These are phyloP conservation scores for Platyscapa corneri DNA, from an alignment of 1,140 invertebrate species.

Conservation along the genomic window DNA sequence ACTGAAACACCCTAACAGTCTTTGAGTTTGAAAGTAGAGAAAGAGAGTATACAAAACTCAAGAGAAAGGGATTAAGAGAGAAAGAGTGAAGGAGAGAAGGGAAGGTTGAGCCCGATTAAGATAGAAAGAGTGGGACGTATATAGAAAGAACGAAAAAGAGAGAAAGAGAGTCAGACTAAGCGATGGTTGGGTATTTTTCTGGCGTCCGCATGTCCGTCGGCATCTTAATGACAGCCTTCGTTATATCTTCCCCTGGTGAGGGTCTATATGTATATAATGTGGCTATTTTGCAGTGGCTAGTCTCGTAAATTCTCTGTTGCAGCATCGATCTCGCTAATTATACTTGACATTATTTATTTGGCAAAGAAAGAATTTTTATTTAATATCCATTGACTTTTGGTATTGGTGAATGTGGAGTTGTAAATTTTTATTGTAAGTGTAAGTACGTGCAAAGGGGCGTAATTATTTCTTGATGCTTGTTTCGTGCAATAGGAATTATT, in stretches of 20 bases:
- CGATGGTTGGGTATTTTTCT: constrained; percentile 38
- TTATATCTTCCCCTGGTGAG: neutral
- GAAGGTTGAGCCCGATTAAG: neutral
- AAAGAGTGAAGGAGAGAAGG: neutral
- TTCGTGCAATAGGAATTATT: neutral
- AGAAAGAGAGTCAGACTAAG: neutral
- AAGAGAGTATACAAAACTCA: neutral
- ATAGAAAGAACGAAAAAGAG: neutral
- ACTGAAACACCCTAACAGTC: neutral
- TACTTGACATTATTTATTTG: constrained; percentile 40
- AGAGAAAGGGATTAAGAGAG: neutral
- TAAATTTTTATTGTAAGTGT: constrained; percentile 17
- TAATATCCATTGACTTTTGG: neutral
- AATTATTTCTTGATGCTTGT: neutral
- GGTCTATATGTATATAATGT: neutral
- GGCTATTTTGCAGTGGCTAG: neutral
- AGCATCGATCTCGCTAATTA: constrained; percentile 32
- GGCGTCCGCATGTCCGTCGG: constrained; percentile 22
- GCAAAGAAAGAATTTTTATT: constrained; percentile 23
- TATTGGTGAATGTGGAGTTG: neutral
- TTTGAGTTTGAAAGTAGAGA: neutral
- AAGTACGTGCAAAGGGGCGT: neutral
- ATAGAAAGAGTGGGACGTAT: no score
- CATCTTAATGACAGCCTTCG: constrained; percentile 46
- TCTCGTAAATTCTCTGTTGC: constrained; percentile 32